Base-by-base conservation (phyloP, 2,113 vertebrate genomes). In the Nansenia antarctica region DNA sequence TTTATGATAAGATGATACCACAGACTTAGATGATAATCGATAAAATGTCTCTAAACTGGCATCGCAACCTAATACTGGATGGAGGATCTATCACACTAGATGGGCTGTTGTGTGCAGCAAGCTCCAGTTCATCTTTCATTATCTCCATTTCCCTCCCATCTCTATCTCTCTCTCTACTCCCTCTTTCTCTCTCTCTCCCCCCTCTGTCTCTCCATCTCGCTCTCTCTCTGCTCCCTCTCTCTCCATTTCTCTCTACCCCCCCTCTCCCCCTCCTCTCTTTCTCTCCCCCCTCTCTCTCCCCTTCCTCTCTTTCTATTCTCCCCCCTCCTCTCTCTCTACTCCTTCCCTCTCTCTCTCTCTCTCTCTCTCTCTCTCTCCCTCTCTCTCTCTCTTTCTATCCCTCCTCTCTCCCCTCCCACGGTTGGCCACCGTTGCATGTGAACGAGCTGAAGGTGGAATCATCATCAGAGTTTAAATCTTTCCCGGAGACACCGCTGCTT, bases 381-480 rank as follows among this genome's bases (percentile, higher is more conserved):
- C 14, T 18, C 12, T 42, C 35, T 42, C 27, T 7, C 26, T 29
- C 27, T 29, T 45, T 29, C 12, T 49, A 26, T 32, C 18, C 22
- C 1, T 8, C 42, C 47, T 20, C 26, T 27, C 30, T n/a, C 1
- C 30, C 62, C 58, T 34, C 39, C 22, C 5, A 20, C 20, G 11
- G 45, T 18, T 31, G 45, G 30, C 24, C 32, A 57, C 52, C 20
- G 31, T 24, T 57, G 65, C 52, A 67, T 67, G 24, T n/a, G 52
- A 74, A 58, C 47, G 61, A 67, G 42, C 27, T 65, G 39, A 53
- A 70, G 59, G 52, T 35, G 55, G 42, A 24, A 18, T 49, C 5
- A 49, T n/a, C 42, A 47, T 35, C 31, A 65, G n/a, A 69, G 24
- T 47, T 62, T 20, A 70, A 58, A 60, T 64, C 59, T 61, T 70